These are phyloP conservation scores for Rutilus rutilus DNA, from an alignment of 2,113 vertebrate genomes.

Conservation along the genomic window DNA sequence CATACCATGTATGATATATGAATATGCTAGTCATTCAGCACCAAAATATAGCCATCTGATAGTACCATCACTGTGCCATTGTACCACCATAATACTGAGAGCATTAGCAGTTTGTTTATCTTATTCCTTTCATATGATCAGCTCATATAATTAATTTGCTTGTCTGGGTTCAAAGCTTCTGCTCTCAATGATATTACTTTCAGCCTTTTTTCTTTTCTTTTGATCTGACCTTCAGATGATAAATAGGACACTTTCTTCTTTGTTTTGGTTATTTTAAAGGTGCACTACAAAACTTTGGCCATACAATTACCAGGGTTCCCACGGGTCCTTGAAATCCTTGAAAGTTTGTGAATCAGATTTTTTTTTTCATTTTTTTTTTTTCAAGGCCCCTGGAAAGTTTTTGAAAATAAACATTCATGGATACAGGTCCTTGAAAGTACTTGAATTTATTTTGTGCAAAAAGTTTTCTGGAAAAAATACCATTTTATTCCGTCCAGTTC, in stretches of 20 bases:
- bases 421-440: no score
- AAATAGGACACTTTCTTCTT: background rate
- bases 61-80: background rate
- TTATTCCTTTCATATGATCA: conserved; percentile 5
- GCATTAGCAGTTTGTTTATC: background rate
- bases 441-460: no score
- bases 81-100: background rate
- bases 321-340: no score
- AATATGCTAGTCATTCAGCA: background rate
- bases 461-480: no score
- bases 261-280: background rate
- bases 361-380: no score
- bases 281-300: background rate
- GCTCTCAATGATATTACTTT: conserved; percentile 5
- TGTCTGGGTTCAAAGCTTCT: conserved; percentile 2
- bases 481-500: no score
- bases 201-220: background rate
- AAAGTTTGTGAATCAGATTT: no score
- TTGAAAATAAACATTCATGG: no score
- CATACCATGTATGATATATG: background rate
- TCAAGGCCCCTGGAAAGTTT: no score
- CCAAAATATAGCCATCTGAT: background rate
- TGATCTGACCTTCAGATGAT: conserved; percentile 10
- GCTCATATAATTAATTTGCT: background rate
- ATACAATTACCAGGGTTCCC: no score